Evolutionary conservation across 2,113 vertebrate genomes (phyloP).

Genomic region (Sphaerodactylus townsendi): DNA sequence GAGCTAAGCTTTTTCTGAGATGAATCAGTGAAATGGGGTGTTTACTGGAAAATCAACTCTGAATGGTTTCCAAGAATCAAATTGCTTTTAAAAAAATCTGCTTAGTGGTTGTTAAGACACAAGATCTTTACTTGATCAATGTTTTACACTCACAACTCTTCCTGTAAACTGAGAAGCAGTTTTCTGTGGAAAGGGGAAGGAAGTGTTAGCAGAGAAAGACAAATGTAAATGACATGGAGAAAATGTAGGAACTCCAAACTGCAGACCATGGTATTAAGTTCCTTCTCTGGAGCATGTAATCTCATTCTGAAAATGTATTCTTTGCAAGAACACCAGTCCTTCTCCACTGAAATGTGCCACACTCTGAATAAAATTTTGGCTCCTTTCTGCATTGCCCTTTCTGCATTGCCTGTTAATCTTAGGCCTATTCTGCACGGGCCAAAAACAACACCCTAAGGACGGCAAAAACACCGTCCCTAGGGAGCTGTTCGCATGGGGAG

Average conservation of each 20-base stretch:
- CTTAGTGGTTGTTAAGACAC: background rate
- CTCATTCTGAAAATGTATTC: background rate
- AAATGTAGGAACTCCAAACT: background rate
- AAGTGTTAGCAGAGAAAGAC: background rate
- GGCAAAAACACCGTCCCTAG: too few relatives aligned
- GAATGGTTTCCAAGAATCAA: background rate
- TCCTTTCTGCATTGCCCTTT: too few relatives aligned
- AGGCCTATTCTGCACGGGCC: too few relatives aligned
- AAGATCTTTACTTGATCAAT: background rate
- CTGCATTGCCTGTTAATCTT: too few relatives aligned
- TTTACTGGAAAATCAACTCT: background rate
- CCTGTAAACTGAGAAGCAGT: background rate
- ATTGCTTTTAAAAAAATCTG: background rate
- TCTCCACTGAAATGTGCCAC: background rate
- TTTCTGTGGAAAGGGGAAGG: background rate
- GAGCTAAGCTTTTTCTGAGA: background rate
- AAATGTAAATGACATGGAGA: background rate
- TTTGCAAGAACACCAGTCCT: background rate
- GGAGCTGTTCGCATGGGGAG: too few relatives aligned
- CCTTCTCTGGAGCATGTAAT: background rate
- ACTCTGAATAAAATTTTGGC: background rate
- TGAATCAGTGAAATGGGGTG: background rate
- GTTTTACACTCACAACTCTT: background rate
- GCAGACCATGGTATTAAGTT: background rate
- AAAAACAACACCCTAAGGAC: too few relatives aligned